Evolutionary conservation across 2,113 vertebrate species (phyloP), one percentile per base, ranked within the genome.

Genomic region (Willisornis vidua): DNA sequence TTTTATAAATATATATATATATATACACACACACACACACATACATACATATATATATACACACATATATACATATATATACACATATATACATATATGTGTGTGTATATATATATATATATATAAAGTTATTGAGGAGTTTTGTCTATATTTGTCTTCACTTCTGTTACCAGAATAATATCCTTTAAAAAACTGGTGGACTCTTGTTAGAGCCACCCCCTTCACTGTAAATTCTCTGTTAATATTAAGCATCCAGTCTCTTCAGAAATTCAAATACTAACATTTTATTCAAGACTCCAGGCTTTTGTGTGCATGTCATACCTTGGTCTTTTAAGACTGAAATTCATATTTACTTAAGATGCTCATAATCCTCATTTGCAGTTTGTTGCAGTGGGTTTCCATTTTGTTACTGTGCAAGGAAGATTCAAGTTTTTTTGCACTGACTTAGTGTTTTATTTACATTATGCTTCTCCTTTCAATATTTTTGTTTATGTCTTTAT

Each of bases 401-500:
- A 79, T 87, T 93, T 87, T 67, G 29, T 75, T 93, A 48, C 67
- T 57, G 13, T 75, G n/a, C 20, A 87, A 85, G 57, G 43, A 85
- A 92, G 63, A 91, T 54, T 45, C 11, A 33, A 29, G 25, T 46
- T 80, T 97, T 97, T 72, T 85, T 70, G 52, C 65, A 54, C 19
- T 88, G 46, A 45, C 73, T 94, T 94, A 94, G n/a, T 84, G n/a
- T 52, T 90, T 16, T 39, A 73, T 94, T 91, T 96, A 63, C 49
- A 61, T 84, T 93, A 72, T 5, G 3, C 82, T 83, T 74, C 39
- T 70, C 20, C 33, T 87, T 93, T 94, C 83, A 82, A 88, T 89
- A 85, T 77, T 93, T 92, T 88, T 89, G 78, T 84, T 84, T 59
- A n/a, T 85, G 25, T 80, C 43, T 85, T 94, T 83, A 93, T 92